Percentiles rank a stretch among this genome's conserved stretches.
Evolutionary conservation across 2,888 invertebrate genomes (phyloP).

Genomic region (Halictus quadricinctus): DNA sequence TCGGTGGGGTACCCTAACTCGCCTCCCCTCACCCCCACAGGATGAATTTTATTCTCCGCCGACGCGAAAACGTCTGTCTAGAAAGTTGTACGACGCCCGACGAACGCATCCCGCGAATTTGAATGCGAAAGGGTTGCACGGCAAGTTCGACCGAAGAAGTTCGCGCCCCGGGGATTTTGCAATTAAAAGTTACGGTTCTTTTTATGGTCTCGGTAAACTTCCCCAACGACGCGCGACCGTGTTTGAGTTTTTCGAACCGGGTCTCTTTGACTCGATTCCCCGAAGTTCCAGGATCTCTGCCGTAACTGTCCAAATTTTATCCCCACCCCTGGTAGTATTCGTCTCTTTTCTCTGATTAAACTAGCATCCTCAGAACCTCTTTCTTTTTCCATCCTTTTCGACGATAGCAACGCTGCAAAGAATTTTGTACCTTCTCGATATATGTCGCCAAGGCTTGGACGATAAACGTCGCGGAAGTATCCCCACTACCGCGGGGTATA

Average conservation of each 20-base stretch:
- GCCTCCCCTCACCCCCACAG: not conserved
- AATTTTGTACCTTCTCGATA: too few relatives aligned
- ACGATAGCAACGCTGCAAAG: too few relatives aligned
- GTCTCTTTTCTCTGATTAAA: too few relatives aligned
- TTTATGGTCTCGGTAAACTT: slow-evolving; percentile 17
- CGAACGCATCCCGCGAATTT: slow-evolving; percentile 33
- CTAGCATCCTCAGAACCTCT: too few relatives aligned
- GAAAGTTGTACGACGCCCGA: slow-evolving; percentile 32
- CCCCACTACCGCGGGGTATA: too few relatives aligned
- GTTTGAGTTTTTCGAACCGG: slow-evolving; percentile 6
- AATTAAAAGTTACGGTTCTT: slow-evolving; percentile 47
- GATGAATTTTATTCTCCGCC: not conserved
- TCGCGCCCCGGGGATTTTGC: slow-evolving; percentile 18
- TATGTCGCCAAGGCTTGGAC: too few relatives aligned
- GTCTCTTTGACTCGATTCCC: not conserved
- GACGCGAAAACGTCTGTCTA: slow-evolving; percentile 40
- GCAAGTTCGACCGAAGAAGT: slow-evolving; percentile 23
- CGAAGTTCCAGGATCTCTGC: not conserved
- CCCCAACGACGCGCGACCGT: not conserved
- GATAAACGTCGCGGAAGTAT: too few relatives aligned
- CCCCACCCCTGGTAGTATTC: too few relatives aligned
- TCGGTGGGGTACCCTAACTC: not conserved
- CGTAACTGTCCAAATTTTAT: too few relatives aligned
- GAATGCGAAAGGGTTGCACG: slow-evolving; percentile 31
- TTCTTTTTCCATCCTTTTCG: too few relatives aligned